Conservation (phyloP, 1,140 invertebrate species). For the Diorhabda carinulata region DNA sequence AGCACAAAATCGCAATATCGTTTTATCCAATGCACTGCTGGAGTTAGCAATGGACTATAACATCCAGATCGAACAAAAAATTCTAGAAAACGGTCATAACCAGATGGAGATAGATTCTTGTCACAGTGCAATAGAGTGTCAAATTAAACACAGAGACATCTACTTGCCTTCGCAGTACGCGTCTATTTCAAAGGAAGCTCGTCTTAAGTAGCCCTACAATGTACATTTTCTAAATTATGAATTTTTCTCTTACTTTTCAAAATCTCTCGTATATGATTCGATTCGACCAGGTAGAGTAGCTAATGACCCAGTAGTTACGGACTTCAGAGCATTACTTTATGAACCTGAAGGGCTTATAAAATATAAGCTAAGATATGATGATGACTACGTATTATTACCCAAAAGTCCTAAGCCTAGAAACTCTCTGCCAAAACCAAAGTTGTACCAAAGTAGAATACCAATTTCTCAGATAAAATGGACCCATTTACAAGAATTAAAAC, state of each 20-base stretch:
- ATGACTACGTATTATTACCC: no score
- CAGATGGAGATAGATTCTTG: constrained; percentile 48
- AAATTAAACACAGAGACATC: constrained; percentile 9
- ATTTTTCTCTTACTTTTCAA: background rate
- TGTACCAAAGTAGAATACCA: background rate
- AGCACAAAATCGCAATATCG: no score
- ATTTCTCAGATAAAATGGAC: background rate
- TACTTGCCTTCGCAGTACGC: background rate
- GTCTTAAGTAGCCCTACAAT: constrained; percentile 3
- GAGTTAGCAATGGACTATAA: no score
- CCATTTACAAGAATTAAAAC: background rate
- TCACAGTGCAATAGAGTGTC: constrained; percentile 34
- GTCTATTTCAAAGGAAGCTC: background rate
- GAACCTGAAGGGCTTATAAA: background rate
- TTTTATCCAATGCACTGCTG: no score
- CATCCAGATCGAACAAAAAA: constrained; percentile 47
- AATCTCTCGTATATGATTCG: background rate
- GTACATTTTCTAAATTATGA: background rate
- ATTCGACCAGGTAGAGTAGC: constrained; percentile 10
- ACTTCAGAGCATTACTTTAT: background rate
- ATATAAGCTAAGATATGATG: background rate
- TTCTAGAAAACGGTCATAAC: constrained; percentile 47
- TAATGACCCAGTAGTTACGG: constrained; percentile 1
- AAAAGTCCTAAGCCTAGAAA: background rate
- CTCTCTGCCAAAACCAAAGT: background rate